Evolutionary conservation across 2,113 vertebrate species (phyloP).

Genomic region (Salvelinus namaycush): DNA sequence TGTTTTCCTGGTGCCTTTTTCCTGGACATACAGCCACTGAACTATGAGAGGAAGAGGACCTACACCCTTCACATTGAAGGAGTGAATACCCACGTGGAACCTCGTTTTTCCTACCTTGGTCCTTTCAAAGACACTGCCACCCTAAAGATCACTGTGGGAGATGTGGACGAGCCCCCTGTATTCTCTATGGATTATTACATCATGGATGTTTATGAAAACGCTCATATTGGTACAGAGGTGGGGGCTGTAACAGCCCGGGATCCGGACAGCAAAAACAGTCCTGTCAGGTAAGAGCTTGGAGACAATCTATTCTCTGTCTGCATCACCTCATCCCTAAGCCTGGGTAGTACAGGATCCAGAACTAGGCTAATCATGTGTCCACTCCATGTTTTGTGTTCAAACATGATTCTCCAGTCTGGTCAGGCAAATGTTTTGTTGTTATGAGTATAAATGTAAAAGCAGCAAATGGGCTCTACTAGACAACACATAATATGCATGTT

Average conservation of each 20-base stretch:
- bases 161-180: constrained; percentile 91
- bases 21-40: constrained; percentile 78
- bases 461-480: no score
- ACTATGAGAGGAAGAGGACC: constrained; percentile 95
- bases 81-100: constrained; percentile 91
- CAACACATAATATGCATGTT: no score
- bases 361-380: no score
- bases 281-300: constrained; percentile 80
- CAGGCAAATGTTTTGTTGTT: no score
- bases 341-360: no score
- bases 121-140: constrained; percentile 92
- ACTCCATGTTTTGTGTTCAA: no score
- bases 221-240: constrained; percentile 82
- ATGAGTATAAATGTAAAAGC: no score
- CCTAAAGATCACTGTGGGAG: constrained; percentile 91
- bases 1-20: neutral
- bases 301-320: neutral
- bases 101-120: constrained; percentile 90
- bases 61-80: constrained; percentile 95
- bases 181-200: constrained; percentile 92
- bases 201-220: constrained; percentile 94
- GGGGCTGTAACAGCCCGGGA: constrained; percentile 89
- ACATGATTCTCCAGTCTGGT: no score
- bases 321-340: no score
- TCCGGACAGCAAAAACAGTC: constrained; percentile 86